Conservation (phyloP, 2,113 vertebrate species). For the Xerus inauris region DNA sequence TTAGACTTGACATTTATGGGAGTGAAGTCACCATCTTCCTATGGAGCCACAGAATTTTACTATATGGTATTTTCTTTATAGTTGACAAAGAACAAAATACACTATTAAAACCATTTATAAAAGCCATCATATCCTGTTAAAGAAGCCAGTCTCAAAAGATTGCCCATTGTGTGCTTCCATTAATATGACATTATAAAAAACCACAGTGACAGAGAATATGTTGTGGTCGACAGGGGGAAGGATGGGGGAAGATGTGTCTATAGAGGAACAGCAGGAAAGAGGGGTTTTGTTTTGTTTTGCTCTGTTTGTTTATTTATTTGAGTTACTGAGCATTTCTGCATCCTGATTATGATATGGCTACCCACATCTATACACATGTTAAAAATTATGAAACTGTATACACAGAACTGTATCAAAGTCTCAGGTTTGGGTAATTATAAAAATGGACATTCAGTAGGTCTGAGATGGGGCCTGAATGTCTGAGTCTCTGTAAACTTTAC, state of each 20-base stretch:
- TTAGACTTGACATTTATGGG: background rate
- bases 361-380: background rate
- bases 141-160: background rate
- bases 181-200: background rate
- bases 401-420: background rate
- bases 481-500: background rate
- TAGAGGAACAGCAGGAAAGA: background rate
- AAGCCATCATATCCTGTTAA: background rate
- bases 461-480: background rate
- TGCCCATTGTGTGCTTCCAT: background rate
- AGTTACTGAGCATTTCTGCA: background rate
- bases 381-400: background rate
- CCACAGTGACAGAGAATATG: background rate
- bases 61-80: background rate
- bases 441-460: background rate
- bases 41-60: background rate
- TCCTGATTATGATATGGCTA: background rate
- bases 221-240: background rate
- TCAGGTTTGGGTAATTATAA: background rate
- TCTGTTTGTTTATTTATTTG: too few species aligned
- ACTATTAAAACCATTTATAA: background rate
- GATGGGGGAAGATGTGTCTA: too few species aligned
- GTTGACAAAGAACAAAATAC: background rate
- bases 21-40: background rate
- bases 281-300: too few species aligned